Conservation (phyloP, 2,797 vertebrate species). For the Cirrhinus molitorella region DNA sequence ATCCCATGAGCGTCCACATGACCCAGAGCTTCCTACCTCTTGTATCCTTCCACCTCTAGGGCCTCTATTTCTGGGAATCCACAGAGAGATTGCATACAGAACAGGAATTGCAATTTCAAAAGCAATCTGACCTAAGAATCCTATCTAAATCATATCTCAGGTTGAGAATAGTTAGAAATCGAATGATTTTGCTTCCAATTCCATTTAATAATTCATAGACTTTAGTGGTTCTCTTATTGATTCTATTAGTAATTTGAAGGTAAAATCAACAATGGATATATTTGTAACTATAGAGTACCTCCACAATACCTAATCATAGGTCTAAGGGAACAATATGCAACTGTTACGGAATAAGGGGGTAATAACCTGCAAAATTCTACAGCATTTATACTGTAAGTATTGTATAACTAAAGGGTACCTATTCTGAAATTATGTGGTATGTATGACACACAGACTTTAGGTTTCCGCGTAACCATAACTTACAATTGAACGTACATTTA, state of each 20-base stretch:
- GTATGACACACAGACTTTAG: too few relatives aligned
- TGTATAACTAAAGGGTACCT: too few relatives aligned
- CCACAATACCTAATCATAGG: too few relatives aligned
- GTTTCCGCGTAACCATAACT: too few relatives aligned
- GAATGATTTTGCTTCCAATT: not conserved
- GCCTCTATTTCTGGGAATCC: constrained; percentile 59
- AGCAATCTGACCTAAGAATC: constrained; percentile 27
- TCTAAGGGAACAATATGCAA: too few relatives aligned
- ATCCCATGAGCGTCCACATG: constrained; percentile 51
- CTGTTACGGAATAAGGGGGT: too few relatives aligned
- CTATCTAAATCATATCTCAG: constrained; percentile 26
- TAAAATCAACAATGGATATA: not conserved
- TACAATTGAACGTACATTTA: too few relatives aligned
- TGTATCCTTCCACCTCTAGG: constrained; percentile 55
- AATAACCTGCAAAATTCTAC: too few relatives aligned
- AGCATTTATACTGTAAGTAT: too few relatives aligned
- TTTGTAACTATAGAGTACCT: too few relatives aligned
- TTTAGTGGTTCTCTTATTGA: not conserved
- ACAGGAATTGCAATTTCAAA: constrained; percentile 42
- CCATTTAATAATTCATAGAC: not conserved
- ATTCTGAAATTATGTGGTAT: too few relatives aligned
- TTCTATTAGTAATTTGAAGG: not conserved
- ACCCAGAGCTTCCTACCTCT: constrained; percentile 52
- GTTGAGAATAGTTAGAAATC: constrained; percentile 13
- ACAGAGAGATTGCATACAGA: constrained; percentile 50